phyloP scores from a whole-genome alignment of 2,113 vertebrate species.

The Cervus canadensis region DNA sequence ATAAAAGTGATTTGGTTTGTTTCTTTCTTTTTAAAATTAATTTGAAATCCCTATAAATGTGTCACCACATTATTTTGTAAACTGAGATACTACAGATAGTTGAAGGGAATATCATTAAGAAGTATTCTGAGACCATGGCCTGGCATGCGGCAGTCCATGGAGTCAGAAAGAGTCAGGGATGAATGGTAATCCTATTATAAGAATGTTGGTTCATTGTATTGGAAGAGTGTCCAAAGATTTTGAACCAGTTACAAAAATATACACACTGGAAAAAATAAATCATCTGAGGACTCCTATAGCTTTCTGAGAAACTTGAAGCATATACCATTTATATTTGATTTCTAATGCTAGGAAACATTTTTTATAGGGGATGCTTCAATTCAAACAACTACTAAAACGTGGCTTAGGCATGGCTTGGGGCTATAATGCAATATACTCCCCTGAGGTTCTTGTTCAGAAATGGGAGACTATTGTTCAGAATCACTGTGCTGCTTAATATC shows the following conservation, averaged over 20 bases:
- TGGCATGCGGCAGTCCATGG: neutral
- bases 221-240: neutral
- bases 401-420: neutral
- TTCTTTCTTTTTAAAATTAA: neutral
- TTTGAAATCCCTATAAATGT: neutral
- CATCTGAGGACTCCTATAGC: neutral
- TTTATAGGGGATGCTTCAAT: conserved; percentile 22
- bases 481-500: conserved; percentile 51
- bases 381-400: conserved; percentile 13
- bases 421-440: neutral
- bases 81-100: neutral
- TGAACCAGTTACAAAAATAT: neutral
- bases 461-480: conserved; percentile 28
- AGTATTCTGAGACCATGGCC: neutral
- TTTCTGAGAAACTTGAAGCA: neutral
- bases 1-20: neutral
- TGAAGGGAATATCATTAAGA: neutral
- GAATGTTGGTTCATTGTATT: neutral
- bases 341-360: conserved; percentile 17
- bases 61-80: neutral
- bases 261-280: neutral
- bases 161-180: neutral
- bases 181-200: neutral
- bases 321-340: neutral
- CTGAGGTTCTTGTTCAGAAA: conserved; percentile 26